Evolutionary conservation across 2,113 vertebrate genomes (phyloP).

Genomic region (Tachysurus vachellii): DNA sequence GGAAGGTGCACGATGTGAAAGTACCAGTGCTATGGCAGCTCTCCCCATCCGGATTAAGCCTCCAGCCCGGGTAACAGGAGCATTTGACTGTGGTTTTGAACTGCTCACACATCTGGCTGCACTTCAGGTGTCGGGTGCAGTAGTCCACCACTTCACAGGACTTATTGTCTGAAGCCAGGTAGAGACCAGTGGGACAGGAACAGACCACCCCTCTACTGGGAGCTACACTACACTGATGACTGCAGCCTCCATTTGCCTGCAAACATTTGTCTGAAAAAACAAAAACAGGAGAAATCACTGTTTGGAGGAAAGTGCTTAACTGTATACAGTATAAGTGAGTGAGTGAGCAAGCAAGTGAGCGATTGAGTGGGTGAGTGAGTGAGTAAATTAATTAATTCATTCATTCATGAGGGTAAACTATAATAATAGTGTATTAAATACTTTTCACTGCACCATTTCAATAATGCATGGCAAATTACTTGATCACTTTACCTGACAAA

Average conservation of each 20-base stretch:
- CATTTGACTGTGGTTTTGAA: conserved; percentile 94
- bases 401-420: not conserved
- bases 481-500: not conserved
- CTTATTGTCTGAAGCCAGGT: conserved; percentile 85
- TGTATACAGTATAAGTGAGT: not conserved
- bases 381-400: not conserved
- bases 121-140: conserved; percentile 87
- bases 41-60: conserved; percentile 84
- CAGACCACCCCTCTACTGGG: conserved; percentile 91
- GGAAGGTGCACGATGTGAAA: conserved; percentile 13
- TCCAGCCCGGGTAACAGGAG: conserved; percentile 95
- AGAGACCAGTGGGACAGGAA: conserved; percentile 86
- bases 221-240: conserved; percentile 90
- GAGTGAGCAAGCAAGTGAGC: not conserved
- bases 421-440: not conserved
- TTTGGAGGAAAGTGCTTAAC: not conserved
- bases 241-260: conserved; percentile 92
- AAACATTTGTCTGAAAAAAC: conserved; percentile 83
- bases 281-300: not conserved
- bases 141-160: conserved; percentile 92
- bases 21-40: conserved; percentile 87
- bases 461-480: not conserved
- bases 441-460: not conserved
- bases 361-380: not conserved
- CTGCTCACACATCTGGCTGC: conserved; percentile 95